These are phyloP conservation scores for Dryas iulia DNA, from an alignment of 1,140 invertebrate species.

Conservation along the genomic window DNA sequence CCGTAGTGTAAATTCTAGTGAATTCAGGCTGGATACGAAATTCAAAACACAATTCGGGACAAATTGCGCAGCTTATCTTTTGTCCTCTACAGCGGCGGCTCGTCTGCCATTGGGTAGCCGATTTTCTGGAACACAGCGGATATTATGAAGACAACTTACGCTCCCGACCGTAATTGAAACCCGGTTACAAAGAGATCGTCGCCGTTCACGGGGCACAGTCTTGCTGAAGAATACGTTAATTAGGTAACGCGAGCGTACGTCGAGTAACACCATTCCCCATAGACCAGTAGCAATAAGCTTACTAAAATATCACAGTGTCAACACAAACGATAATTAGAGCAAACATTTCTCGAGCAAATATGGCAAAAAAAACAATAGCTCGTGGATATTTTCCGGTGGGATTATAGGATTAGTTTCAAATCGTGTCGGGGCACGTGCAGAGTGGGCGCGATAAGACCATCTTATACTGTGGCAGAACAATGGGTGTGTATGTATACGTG, in stretches of 20 bases:
- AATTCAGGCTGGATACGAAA: constrained; percentile 37
- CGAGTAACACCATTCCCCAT: constrained; percentile 17
- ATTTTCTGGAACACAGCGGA: constrained; percentile 44
- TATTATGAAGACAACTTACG: constrained; percentile 46
- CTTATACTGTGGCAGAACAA: constrained; percentile 22
- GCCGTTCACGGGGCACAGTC: constrained; percentile 15
- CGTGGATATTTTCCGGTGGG: constrained; percentile 66
- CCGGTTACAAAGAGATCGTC: neutral
- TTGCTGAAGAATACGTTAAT: constrained; percentile 21
- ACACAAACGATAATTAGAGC: constrained; percentile 52
- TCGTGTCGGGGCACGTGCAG: constrained; percentile 47
- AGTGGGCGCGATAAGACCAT: constrained; percentile 39
- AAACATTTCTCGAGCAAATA: constrained; percentile 60
- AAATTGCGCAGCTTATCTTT: constrained; percentile 54
- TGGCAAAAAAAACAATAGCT: constrained; percentile 50
- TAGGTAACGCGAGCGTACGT: constrained; percentile 10
- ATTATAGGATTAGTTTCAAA: constrained; percentile 63
- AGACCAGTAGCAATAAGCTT: constrained; percentile 37
- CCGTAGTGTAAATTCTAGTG: constrained; percentile 33
- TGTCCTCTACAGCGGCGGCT: constrained; percentile 47
- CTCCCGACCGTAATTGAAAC: constrained; percentile 42
- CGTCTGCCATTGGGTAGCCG: constrained; percentile 35
- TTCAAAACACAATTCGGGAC: constrained; percentile 46
- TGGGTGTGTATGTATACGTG: constrained; percentile 25
- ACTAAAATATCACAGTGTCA: constrained; percentile 61